phyloP scores from a whole-genome alignment of 2,797 vertebrate genomes.

The Pelobates cultripes region DNA sequence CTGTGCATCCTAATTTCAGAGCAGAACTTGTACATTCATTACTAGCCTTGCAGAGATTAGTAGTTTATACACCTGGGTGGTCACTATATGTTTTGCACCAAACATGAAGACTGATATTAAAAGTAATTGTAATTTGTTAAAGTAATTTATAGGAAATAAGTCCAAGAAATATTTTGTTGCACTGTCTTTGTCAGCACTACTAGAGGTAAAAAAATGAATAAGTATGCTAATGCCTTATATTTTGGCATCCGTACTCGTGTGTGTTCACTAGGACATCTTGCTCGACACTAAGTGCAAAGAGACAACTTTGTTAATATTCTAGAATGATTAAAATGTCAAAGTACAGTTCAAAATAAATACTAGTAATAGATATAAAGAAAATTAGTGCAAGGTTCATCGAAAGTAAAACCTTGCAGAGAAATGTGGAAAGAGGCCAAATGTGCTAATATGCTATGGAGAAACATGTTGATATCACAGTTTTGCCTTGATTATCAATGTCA shows the following conservation, averaged over 20 bases:
- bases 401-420: background rate
- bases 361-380: background rate
- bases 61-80: too few species aligned
- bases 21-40: too few species aligned
- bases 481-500: background rate
- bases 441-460: background rate
- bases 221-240: conserved; percentile 25
- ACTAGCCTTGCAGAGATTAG: too few species aligned
- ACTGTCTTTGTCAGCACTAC: conserved; percentile 19
- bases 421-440: background rate
- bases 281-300: background rate
- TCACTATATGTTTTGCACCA: too few species aligned
- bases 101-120: too few species aligned
- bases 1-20: too few species aligned
- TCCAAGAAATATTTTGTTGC: background rate
- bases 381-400: conserved; percentile 9
- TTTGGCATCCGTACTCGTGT: background rate
- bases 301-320: background rate
- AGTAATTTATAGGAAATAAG: background rate
- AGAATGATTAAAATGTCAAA: conserved; percentile 3
- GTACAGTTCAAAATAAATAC: background rate
- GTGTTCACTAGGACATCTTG: background rate
- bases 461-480: background rate
- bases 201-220: conserved; percentile 19
- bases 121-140: too few species aligned